phyloP scores from a whole-genome alignment of 2,888 invertebrate species.

The Tholera decimalis region DNA sequence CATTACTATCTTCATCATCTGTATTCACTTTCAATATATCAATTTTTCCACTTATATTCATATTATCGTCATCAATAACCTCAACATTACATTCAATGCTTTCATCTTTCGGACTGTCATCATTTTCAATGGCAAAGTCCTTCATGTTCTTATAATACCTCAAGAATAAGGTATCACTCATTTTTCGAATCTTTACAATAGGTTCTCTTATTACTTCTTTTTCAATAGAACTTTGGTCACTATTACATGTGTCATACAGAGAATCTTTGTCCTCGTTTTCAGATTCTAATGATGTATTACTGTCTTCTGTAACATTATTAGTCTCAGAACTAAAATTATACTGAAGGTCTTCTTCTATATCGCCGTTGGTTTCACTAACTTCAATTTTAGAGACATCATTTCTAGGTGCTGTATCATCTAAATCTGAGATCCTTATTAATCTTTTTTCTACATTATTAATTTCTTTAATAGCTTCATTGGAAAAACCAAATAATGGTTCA shows the following conservation, averaged over 20 bases:
- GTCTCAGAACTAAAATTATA: slow-evolving; percentile 17
- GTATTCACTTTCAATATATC: slow-evolving; percentile 60
- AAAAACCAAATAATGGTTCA: slow-evolving; percentile 78
- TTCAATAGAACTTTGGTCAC: slow-evolving; percentile 69
- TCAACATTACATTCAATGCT: slow-evolving; percentile 2
- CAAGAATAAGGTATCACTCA: slow-evolving; percentile 77
- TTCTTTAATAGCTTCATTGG: slow-evolving; percentile 38
- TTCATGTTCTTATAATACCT: slow-evolving; percentile 74
- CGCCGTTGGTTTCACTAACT: slow-evolving; percentile 5
- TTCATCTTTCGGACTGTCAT: not conserved
- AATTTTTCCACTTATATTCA: slow-evolving; percentile 48
- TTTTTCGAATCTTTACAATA: slow-evolving; percentile 74
- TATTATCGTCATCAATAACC: slow-evolving; percentile 57
- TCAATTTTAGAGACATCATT: slow-evolving; percentile 35
- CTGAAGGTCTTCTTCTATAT: slow-evolving; percentile 4
- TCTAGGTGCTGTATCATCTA: slow-evolving; percentile 13
- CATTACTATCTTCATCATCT: slow-evolving; percentile 7
- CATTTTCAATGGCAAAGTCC: slow-evolving; percentile 45
- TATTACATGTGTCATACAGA: slow-evolving; percentile 83
- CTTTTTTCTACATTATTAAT: not conserved
- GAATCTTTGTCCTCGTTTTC: slow-evolving; percentile 71
- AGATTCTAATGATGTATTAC: slow-evolving; percentile 32
- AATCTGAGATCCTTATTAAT: slow-evolving; percentile 12
- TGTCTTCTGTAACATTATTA: slow-evolving; percentile 11
- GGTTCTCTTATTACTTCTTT: slow-evolving; percentile 65